Conservation (phyloP, 2,797 vertebrate species). For the Cephalopachus bancanus region DNA sequence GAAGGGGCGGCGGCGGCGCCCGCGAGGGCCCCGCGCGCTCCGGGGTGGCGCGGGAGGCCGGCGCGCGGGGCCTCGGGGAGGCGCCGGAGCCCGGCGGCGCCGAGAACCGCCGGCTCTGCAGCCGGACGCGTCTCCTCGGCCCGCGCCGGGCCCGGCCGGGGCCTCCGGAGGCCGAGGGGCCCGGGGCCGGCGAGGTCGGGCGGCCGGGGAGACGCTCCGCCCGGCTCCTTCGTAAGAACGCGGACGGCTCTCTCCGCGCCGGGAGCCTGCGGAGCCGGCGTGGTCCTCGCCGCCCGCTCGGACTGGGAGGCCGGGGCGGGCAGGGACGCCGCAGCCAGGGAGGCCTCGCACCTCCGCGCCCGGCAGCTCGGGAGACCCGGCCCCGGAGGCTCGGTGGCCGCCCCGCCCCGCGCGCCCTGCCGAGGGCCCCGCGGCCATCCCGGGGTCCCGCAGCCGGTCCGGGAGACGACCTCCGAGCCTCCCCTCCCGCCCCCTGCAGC, state of each 20-base stretch:
- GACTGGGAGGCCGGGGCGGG: too few species aligned
- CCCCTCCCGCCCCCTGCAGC: background rate
- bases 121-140: background rate
- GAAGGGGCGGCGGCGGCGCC: background rate
- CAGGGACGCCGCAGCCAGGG: background rate
- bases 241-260: background rate
- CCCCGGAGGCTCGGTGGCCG: background rate
- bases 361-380: rapidly evolving
- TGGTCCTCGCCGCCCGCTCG: too few species aligned
- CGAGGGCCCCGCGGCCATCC: too few species aligned
- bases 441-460: background rate
- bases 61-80: too few species aligned
- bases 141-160: rapidly evolving
- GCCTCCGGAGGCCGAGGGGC: rapidly evolving
- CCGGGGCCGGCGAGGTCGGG: too few species aligned
- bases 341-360: background rate
- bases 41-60: too few species aligned
- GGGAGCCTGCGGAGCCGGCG: background rate
- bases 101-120: background rate
- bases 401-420: rapidly evolving
- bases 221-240: background rate
- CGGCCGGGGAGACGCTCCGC: too few species aligned
- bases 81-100: rapidly evolving
- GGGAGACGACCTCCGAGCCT: background rate
- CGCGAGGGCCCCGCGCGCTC: background rate